Evolutionary conservation across 2,888 invertebrate species (phyloP).

Genomic region (Rhagophthalmus giganteus): DNA sequence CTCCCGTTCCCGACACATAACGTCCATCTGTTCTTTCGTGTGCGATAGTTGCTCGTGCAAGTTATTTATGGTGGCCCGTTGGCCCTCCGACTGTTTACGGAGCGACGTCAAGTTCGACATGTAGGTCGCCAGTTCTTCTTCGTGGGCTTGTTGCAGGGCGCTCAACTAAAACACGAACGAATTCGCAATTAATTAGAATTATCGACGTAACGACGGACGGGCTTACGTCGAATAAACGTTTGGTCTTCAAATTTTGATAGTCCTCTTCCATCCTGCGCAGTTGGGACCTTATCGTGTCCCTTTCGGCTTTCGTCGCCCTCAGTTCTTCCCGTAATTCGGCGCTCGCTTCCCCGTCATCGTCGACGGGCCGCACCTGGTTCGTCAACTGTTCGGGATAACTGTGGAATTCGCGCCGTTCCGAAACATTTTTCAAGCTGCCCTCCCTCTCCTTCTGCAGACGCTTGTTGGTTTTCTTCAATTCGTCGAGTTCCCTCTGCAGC

Average conservation of each 20-base stretch:
- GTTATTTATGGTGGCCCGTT: slow-evolving; percentile 61
- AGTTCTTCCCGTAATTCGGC: slow-evolving; percentile 57
- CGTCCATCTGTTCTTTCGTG: slow-evolving; percentile 57
- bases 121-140: slow-evolving; percentile 70
- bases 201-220: slow-evolving; percentile 31
- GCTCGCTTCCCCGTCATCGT: slow-evolving; percentile 55
- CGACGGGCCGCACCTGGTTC: slow-evolving; percentile 46
- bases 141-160: slow-evolving; percentile 73
- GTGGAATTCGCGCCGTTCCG: slow-evolving; percentile 48
- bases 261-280: slow-evolving; percentile 66
- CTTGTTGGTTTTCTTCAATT: slow-evolving; percentile 73
- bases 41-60: slow-evolving; percentile 50
- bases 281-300: slow-evolving; percentile 67
- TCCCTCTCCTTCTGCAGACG: slow-evolving; percentile 78
- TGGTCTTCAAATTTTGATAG: slow-evolving; percentile 73
- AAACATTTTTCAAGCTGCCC: slow-evolving; percentile 57
- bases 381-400: slow-evolving; percentile 50
- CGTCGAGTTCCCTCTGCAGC: slow-evolving; percentile 75
- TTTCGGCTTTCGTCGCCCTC: slow-evolving; percentile 58
- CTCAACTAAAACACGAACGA: slow-evolving; percentile 75
- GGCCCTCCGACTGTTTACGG: slow-evolving; percentile 63
- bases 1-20: slow-evolving; percentile 60
- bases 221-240: slow-evolving; percentile 79
- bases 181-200: no score
- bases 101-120: slow-evolving; percentile 63